Evolutionary conservation across 1,140 invertebrate species (phyloP).

Genomic region (Leptopilina clavipes): DNA sequence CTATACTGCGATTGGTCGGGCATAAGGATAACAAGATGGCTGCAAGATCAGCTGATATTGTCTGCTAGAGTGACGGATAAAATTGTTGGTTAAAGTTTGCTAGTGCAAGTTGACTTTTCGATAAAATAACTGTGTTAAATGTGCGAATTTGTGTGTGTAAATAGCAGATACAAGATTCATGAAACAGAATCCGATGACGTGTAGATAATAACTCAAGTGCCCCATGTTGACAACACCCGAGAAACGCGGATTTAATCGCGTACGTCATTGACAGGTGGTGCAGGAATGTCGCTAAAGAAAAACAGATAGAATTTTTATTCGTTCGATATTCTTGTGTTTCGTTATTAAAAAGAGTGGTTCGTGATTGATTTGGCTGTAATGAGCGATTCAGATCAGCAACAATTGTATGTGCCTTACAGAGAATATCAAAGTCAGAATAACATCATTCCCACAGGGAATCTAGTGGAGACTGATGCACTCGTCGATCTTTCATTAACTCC

Average conservation of each 20-base stretch:
- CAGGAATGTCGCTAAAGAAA: conserved; percentile 52
- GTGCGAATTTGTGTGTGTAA: background rate
- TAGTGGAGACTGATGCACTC: conserved; percentile 67
- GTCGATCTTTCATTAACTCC: conserved; percentile 64
- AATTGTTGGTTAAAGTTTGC: conserved; percentile 48
- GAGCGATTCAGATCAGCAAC: conserved; percentile 74
- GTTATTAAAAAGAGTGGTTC: conserved; percentile 26
- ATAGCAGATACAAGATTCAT: background rate
- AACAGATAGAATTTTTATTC: conserved; percentile 39
- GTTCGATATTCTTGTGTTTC: conserved; percentile 15
- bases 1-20: background rate
- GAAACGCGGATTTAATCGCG: conserved; percentile 37
- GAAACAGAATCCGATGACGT: conserved; percentile 47
- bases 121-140: conserved; percentile 16
- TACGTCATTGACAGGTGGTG: conserved; percentile 62
- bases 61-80: conserved; percentile 55
- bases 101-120: conserved; percentile 10
- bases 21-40: conserved; percentile 46
- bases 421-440: conserved; percentile 72
- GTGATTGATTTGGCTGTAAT: conserved; percentile 66
- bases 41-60: conserved; percentile 61
- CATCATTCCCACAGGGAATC: conserved; percentile 58
- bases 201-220: conserved; percentile 40
- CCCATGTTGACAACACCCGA: conserved; percentile 43
- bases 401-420: conserved; percentile 73